A percentile compares a stretch with the other conserved stretches of the same genome.
Evolutionary conservation across 1,140 invertebrate species (phyloP).

Genomic region (Temnothorax longispinosus): DNA sequence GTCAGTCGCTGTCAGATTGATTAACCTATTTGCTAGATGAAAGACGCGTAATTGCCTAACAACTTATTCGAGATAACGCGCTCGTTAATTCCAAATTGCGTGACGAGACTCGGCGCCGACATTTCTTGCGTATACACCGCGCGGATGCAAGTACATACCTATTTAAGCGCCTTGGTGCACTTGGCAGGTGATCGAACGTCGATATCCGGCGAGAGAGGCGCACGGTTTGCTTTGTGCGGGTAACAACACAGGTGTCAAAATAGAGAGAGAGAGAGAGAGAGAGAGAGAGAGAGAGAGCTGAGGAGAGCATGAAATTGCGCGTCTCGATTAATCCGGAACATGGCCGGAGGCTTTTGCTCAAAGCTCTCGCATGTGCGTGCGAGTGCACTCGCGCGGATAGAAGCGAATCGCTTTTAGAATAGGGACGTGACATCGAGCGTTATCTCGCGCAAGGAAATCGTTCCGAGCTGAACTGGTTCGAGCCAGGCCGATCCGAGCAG

Average conservation of each 20-base stretch:
- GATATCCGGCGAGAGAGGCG: constrained; percentile 36
- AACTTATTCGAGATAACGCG: constrained; percentile 63
- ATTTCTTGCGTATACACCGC: not conserved
- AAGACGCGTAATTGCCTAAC: constrained; percentile 73
- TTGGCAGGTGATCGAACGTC: constrained; percentile 65
- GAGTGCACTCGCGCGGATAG: not conserved
- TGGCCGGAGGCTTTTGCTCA: not conserved
- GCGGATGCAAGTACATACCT: not conserved
- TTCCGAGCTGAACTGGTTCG: not conserved
- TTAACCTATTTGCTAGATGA: constrained; percentile 70
- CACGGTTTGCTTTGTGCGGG: constrained; percentile 64
- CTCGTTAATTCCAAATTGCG: constrained; percentile 67
- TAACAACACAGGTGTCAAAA: constrained; percentile 69
- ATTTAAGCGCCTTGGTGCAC: constrained; percentile 49
- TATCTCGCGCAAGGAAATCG: constrained; percentile 1
- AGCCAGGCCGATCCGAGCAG: not conserved
- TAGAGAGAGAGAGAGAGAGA: not conserved
- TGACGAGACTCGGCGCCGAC: constrained; percentile 10
- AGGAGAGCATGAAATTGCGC: constrained; percentile 11
- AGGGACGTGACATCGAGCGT: constrained; percentile 4
- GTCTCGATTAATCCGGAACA: constrained; percentile 66
- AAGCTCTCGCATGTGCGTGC: not conserved
- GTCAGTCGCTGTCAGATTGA: constrained; percentile 59
- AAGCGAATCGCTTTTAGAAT: constrained; percentile 14
- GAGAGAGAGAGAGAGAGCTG: not conserved